phyloP scores from a whole-genome alignment of 1,140 invertebrate species.

The Frieseomelitta varia region DNA sequence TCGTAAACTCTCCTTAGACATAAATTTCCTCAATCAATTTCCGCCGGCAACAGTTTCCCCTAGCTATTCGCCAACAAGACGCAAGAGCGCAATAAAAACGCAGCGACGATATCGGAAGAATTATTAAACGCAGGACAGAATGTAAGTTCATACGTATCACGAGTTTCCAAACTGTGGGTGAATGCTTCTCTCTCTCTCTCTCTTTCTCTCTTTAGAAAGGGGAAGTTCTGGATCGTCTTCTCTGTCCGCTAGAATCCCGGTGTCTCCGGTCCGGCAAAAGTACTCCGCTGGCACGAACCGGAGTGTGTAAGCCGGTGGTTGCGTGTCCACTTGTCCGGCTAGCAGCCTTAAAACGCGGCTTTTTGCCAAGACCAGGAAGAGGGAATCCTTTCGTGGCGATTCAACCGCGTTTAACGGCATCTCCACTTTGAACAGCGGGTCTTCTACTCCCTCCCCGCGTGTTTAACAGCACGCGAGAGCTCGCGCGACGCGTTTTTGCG shows the following conservation, averaged over 20 bases:
- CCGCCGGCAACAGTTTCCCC: background rate
- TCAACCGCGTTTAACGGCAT: background rate
- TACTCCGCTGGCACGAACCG: slow-evolving; percentile 53
- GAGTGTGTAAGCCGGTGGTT: slow-evolving; percentile 31
- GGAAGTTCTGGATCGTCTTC: slow-evolving; percentile 54
- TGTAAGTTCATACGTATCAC: background rate
- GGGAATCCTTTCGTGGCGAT: slow-evolving; percentile 29
- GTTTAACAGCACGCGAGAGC: slow-evolving; percentile 1
- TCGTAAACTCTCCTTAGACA: no score
- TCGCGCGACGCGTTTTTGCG: slow-evolving; percentile 4
- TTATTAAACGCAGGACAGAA: background rate
- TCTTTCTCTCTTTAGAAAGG: slow-evolving; percentile 28
- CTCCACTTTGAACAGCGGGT: no score
- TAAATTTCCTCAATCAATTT: background rate
- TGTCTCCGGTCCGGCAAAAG: slow-evolving; percentile 43
- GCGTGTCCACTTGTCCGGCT: slow-evolving; percentile 50
- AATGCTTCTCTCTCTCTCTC: background rate
- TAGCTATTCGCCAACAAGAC: background rate
- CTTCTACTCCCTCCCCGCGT: no score
- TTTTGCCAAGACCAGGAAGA: slow-evolving; percentile 53
- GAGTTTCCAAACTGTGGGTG: background rate
- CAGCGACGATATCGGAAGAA: background rate
- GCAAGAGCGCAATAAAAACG: background rate
- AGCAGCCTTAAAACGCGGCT: slow-evolving; percentile 43
- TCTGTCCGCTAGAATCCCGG: slow-evolving; percentile 50